Percentiles rank a stretch among this genome's conserved stretches.
phyloP scores from a whole-genome alignment of 2,797 vertebrate species.

The Gymnodraco acuticeps region DNA sequence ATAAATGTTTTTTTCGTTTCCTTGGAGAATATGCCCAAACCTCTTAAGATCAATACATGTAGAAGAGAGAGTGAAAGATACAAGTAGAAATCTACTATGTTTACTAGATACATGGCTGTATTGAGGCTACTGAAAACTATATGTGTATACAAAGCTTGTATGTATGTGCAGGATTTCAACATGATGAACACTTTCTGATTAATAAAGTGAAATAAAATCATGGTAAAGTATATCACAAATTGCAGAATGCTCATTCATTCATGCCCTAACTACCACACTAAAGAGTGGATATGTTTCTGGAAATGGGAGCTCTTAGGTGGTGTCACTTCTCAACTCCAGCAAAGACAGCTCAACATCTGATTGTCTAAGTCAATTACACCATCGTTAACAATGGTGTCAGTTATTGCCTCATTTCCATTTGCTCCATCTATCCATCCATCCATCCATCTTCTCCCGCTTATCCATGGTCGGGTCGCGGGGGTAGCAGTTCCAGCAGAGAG shows the following conservation, averaged over 20 bases:
- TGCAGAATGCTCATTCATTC: not conserved
- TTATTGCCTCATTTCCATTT: constrained; percentile 66
- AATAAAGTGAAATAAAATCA: constrained; percentile 13
- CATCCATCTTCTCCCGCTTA: no score
- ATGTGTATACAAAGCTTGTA: not conserved
- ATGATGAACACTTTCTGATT: not conserved
- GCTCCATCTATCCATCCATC: no score
- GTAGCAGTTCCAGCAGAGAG: no score
- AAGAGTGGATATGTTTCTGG: not conserved
- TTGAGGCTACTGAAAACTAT: not conserved
- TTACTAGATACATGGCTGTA: not conserved
- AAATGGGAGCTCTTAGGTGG: constrained; percentile 3
- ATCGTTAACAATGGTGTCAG: constrained; percentile 57
- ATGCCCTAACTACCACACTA: not conserved
- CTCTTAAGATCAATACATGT: constrained; percentile 26
- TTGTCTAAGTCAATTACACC: constrained; percentile 59
- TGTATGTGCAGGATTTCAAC: not conserved
- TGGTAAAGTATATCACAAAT: not conserved
- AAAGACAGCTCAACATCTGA: constrained; percentile 39
- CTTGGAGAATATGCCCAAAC: not conserved
- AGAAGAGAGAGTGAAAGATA: constrained; percentile 18
- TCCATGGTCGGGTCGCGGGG: no score
- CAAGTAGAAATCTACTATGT: not conserved
- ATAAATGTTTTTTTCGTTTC: constrained; percentile 27
- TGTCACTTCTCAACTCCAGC: constrained; percentile 11